Percentiles rank a stretch among this genome's conserved stretches.
Evolutionary conservation across 2,113 vertebrate genomes (phyloP).

Genomic region (Rhea americana): DNA sequence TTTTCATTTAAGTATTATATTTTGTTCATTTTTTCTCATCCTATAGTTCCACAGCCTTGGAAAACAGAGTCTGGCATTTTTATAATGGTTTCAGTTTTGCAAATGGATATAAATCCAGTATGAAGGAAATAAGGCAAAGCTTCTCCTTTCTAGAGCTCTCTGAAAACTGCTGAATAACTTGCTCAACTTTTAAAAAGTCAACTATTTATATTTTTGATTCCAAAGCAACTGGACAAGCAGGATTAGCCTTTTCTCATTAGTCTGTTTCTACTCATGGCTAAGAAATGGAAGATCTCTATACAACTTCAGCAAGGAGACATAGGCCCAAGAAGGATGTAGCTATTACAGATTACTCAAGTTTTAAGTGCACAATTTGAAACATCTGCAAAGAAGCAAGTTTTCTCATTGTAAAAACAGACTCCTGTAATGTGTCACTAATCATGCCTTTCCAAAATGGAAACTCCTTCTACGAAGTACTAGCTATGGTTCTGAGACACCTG

Average conservation of each 20-base stretch:
- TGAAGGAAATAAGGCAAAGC: not conserved
- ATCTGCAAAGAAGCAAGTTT: not conserved
- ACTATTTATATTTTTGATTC: not conserved
- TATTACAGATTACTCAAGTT: not conserved
- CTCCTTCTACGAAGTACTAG: not conserved
- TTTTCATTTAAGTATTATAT: not conserved
- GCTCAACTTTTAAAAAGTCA: not conserved
- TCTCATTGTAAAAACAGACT: not conserved
- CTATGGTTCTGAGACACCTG: not conserved
- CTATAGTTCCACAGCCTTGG: not conserved
- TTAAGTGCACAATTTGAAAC: constrained; percentile 6
- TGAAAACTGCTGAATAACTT: not conserved
- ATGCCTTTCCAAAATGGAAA: not conserved
- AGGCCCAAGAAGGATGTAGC: not conserved
- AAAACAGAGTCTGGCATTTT: not conserved
- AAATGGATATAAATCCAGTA: not conserved
- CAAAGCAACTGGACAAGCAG: not conserved
- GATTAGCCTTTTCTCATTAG: not conserved
- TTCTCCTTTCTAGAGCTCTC: not conserved
- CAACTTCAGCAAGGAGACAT: not conserved
- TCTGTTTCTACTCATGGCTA: not conserved
- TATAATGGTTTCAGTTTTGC: not conserved
- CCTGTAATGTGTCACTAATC: not conserved
- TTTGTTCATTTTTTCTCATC: not conserved
- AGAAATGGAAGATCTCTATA: constrained; percentile 7